Percentiles rank a stretch among this genome's conserved stretches.
These are phyloP conservation scores for Diplolepis rosae DNA, from an alignment of 2,888 invertebrate genomes.

Conservation along the genomic window DNA sequence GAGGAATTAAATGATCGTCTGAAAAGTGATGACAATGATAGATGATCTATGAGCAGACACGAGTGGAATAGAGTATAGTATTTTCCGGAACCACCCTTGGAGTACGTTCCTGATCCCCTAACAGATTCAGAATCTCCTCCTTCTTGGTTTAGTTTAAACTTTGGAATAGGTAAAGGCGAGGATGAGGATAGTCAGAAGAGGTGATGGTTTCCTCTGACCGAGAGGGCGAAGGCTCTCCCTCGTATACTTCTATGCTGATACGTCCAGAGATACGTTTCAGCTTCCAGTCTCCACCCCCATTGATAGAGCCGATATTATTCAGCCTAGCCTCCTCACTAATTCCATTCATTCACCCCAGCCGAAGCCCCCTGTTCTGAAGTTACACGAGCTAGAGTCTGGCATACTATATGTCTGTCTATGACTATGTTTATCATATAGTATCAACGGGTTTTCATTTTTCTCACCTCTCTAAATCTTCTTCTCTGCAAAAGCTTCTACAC, in stretches of 20 bases:
- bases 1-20: no score
- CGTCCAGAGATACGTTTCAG: slow-evolving; percentile 72
- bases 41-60: slow-evolving; percentile 10
- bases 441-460: slow-evolving; percentile 42
- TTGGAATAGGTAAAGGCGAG: slow-evolving; percentile 33
- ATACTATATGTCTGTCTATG: slow-evolving; percentile 32
- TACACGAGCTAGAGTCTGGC: slow-evolving; percentile 49
- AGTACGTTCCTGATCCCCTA: slow-evolving; percentile 16
- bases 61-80: background rate
- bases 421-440: slow-evolving; percentile 31
- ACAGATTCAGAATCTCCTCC: slow-evolving; percentile 10
- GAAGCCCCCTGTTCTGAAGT: slow-evolving; percentile 46
- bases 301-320: slow-evolving; percentile 74
- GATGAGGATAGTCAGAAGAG: slow-evolving; percentile 58
- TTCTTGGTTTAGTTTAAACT: slow-evolving; percentile 19
- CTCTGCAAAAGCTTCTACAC: slow-evolving; percentile 45
- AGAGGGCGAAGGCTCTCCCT: slow-evolving; percentile 26
- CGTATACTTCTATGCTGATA: slow-evolving; percentile 71
- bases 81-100: slow-evolving; percentile 17
- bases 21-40: slow-evolving; percentile 8
- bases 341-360: slow-evolving; percentile 70
- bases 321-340: slow-evolving; percentile 73
- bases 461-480: no score
- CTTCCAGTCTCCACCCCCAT: slow-evolving; percentile 65
- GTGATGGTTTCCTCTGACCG: slow-evolving; percentile 52